phyloP scores from a whole-genome alignment of 92 coral and sea anemone genomes.

The Zoanthus gigantus region DNA sequence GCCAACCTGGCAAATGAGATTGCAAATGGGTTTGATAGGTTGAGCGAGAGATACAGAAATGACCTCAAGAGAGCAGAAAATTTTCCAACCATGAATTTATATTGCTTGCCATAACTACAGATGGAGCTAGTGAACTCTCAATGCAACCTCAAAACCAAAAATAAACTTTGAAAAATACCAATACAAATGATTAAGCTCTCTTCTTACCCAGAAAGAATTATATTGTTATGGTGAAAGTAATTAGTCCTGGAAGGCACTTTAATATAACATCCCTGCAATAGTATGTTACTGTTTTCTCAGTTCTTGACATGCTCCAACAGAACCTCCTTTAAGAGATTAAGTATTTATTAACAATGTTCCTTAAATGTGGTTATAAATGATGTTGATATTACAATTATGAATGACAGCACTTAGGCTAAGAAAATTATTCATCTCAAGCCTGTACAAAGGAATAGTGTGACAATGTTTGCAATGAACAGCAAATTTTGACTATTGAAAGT shows the following conservation, averaged over 20 bases:
- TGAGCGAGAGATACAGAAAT: slow-evolving; percentile 73
- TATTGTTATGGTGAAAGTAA: no score
- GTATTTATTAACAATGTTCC: slow-evolving; percentile 3
- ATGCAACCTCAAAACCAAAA: not conserved
- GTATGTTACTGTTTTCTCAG: not conserved
- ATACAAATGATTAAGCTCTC: not conserved
- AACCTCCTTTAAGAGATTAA: no score
- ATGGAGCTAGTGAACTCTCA: no score
- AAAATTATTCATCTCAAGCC: not conserved
- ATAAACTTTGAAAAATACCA: not conserved
- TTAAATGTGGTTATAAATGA: not conserved
- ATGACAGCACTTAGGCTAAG: not conserved
- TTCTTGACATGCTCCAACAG: not conserved
- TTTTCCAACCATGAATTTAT: slow-evolving; percentile 48
- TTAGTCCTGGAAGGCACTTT: not conserved
- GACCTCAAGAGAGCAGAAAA: slow-evolving; percentile 87
- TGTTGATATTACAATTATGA: not conserved
- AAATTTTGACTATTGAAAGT: not conserved
- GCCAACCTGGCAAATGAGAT: slow-evolving; percentile 82
- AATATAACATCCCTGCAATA: not conserved
- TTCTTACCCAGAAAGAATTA: no score
- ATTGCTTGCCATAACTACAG: slow-evolving; percentile 3
- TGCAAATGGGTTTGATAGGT: slow-evolving; percentile 88
- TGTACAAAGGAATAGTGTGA: not conserved
- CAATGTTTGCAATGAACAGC: slow-evolving; percentile 20